Conservation (phyloP, 1,140 invertebrate species). For the Lasioglossum baleicum region DNA sequence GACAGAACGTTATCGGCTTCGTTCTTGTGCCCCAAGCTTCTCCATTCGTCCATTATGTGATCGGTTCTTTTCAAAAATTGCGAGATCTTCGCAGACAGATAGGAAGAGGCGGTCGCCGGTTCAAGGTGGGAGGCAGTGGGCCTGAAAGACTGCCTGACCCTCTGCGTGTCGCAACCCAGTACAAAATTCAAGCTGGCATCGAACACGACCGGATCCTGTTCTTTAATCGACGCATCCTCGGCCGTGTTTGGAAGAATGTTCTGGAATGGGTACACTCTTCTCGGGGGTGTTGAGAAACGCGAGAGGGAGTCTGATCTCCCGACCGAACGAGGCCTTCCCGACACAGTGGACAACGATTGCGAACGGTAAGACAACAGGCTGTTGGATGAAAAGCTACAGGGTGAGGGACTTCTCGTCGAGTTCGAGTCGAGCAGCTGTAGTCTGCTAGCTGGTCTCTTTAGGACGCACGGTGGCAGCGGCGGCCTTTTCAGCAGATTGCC, state of each 20-base stretch:
- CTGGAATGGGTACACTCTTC: constrained; percentile 84
- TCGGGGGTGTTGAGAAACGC: constrained; percentile 74
- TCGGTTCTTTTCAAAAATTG: constrained; percentile 90
- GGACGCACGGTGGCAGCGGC: constrained; percentile 44
- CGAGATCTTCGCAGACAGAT: constrained; percentile 87
- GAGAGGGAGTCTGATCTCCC: constrained; percentile 68
- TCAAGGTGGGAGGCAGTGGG: constrained; percentile 87
- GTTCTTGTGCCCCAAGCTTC: constrained; percentile 82
- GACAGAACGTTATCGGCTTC: constrained; percentile 73
- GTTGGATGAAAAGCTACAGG: constrained; percentile 45
- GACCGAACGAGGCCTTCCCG: constrained; percentile 16
- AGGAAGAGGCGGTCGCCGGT: constrained; percentile 87
- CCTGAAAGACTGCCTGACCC: constrained; percentile 84
- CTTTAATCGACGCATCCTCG: constrained; percentile 82
- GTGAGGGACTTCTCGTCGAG: constrained; percentile 50
- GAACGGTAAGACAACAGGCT: constrained; percentile 28
- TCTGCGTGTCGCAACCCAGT: constrained; percentile 85
- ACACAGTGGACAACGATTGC: constrained; percentile 32
- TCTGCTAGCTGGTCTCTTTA: constrained; percentile 27
- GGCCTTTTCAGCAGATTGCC: constrained; percentile 34
- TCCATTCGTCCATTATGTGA: constrained; percentile 92
- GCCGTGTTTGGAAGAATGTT: constrained; percentile 69
- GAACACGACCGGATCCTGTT: constrained; percentile 88
- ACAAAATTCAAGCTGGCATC: constrained; percentile 90
- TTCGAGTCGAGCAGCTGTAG: neutral